Conservation (phyloP, 1,140 invertebrate genomes). For the Solen grandis region DNA sequence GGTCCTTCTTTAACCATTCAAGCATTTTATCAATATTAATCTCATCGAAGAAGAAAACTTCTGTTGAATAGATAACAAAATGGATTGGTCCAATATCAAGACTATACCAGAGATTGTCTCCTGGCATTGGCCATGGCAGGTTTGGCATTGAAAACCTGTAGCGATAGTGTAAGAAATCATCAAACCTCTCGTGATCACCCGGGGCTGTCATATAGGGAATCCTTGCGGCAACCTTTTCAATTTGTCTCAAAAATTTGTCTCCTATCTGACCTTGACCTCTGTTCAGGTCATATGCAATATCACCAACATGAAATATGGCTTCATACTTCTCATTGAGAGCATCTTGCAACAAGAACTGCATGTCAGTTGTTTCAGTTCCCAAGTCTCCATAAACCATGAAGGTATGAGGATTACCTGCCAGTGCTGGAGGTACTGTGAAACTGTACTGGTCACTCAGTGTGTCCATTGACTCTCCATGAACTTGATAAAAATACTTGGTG, state of each 20-base stretch:
- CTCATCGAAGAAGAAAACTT: constrained; percentile 63
- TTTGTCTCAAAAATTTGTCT: constrained; percentile 76
- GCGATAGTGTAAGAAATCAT: constrained; percentile 72
- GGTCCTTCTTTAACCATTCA: constrained; percentile 72
- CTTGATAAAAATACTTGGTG: constrained; percentile 67
- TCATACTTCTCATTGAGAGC: constrained; percentile 89
- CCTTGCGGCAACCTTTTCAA: constrained; percentile 76
- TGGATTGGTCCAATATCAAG: constrained; percentile 76
- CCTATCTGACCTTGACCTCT: constrained; percentile 73
- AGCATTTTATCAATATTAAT: constrained; percentile 58
- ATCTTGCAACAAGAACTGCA: constrained; percentile 90
- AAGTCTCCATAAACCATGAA: constrained; percentile 94
- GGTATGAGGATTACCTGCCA: constrained; percentile 46
- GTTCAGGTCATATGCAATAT: constrained; percentile 80
- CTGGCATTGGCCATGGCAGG: constrained; percentile 72
- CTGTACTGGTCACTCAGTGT: constrained; percentile 62
- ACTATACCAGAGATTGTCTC: constrained; percentile 80
- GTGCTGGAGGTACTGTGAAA: constrained; percentile 61
- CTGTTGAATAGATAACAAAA: constrained; percentile 74
- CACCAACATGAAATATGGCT: constrained; percentile 91
- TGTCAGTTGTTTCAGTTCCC: constrained; percentile 91
- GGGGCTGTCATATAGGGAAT: constrained; percentile 81
- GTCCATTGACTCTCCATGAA: constrained; percentile 54
- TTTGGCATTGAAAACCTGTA: constrained; percentile 80
- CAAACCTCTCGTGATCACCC: constrained; percentile 80